Evolutionary conservation across 2,113 vertebrate species (phyloP).

Genomic region (Haemorhous mexicanus): DNA sequence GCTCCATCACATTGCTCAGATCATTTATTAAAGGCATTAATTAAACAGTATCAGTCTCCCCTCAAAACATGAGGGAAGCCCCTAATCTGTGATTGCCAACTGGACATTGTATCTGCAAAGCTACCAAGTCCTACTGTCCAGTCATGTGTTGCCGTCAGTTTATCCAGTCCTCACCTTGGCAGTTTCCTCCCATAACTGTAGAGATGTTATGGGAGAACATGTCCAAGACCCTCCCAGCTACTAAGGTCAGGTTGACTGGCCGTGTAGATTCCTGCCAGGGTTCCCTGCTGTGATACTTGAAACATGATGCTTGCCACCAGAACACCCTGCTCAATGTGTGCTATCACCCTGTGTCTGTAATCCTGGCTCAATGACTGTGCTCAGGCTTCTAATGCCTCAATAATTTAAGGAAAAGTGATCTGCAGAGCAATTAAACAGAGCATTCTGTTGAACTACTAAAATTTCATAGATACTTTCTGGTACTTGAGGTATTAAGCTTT

Average conservation of each 20-base stretch:
- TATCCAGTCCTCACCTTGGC: neutral
- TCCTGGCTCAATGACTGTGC: neutral
- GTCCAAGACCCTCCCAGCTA: neutral
- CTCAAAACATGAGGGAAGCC: neutral
- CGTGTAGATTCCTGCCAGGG: neutral
- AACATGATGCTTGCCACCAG: neutral
- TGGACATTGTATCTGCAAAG: neutral
- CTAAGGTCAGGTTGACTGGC: neutral
- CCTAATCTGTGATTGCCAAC: neutral
- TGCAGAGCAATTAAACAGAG: neutral
- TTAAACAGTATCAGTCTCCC: neutral
- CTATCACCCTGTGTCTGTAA: neutral
- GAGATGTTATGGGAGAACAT: neutral
- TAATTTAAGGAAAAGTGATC: neutral
- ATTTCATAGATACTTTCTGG: neutral
- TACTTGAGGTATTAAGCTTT: neutral
- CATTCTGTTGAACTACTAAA: neutral
- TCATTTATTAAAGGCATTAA: neutral
- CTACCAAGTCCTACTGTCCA: neutral
- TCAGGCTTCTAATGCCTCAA: neutral
- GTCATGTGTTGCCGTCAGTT: neutral
- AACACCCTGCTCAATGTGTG: neutral
- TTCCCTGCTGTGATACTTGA: neutral
- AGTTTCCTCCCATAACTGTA: neutral
- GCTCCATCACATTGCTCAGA: neutral